Evolutionary conservation across 92 coral and sea anemone species (phyloP).

Genomic region (Umimayanthus chanpuru): DNA sequence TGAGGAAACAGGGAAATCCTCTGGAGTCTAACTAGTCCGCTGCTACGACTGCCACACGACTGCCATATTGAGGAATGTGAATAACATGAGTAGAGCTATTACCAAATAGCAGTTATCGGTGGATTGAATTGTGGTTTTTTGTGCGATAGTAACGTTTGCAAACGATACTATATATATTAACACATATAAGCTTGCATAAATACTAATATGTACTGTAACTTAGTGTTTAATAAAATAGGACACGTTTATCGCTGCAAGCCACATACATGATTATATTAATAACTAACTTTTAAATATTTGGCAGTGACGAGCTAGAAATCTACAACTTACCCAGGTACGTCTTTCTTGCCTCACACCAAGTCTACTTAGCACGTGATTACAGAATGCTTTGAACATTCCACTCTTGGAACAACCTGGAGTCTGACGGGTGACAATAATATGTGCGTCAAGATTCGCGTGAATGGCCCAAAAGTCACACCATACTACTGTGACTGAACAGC

Average conservation of each 20-base stretch:
- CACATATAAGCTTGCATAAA: too few relatives aligned
- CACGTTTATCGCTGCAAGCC: too few relatives aligned
- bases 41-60: too few relatives aligned
- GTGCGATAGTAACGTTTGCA: not conserved
- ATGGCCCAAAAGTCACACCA: not conserved
- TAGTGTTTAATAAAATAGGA: too few relatives aligned
- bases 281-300: not conserved
- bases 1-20: constrained; percentile 14
- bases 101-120: not conserved
- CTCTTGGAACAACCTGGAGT: constrained; percentile 91
- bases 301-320: not conserved
- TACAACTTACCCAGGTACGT: constrained; percentile 19
- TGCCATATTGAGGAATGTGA: not conserved
- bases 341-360: constrained; percentile 78
- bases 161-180: too few relatives aligned
- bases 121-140: not conserved
- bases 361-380: constrained; percentile 70
- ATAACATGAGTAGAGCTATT: not conserved
- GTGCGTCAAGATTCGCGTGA: not conserved
- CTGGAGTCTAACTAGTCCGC: too few relatives aligned
- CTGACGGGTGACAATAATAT: constrained; percentile 39
- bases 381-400: constrained; percentile 94
- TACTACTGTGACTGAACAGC: not conserved
- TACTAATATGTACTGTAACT: not conserved
- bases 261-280: too few relatives aligned